Conservation (phyloP, 2,113 vertebrate species). For the Galbula dea region DNA sequence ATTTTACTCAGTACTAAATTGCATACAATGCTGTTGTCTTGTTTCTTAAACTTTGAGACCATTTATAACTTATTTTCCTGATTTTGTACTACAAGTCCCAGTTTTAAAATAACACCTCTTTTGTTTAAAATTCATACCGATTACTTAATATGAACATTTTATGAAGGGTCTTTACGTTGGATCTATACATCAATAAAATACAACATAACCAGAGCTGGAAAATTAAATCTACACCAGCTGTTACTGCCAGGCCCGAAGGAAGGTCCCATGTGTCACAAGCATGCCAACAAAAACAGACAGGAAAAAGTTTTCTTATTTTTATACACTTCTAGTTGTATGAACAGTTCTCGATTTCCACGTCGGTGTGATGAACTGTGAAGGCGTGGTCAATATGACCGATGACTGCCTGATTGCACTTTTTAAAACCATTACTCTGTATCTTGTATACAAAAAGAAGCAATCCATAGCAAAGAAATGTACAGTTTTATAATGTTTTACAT, state of each 20-base stretch:
- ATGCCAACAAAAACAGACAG: slow-evolving; percentile 83
- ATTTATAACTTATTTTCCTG: slow-evolving; percentile 71
- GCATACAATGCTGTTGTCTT: slow-evolving; percentile 78
- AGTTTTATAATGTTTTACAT: slow-evolving; percentile 75
- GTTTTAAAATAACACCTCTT: slow-evolving; percentile 78
- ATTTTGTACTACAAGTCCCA: slow-evolving; percentile 72
- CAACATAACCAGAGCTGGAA: slow-evolving; percentile 77
- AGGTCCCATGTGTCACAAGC: slow-evolving; percentile 79
- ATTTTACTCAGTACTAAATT: slow-evolving; percentile 89
- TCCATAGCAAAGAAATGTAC: slow-evolving; percentile 74
- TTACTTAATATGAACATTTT: slow-evolving; percentile 81
- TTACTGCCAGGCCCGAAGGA: slow-evolving; percentile 72
- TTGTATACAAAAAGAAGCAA: slow-evolving; percentile 76
- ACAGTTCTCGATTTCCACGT: slow-evolving; percentile 72
- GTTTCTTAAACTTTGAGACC: slow-evolving; percentile 79
- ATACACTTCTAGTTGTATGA: slow-evolving; percentile 72
- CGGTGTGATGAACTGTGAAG: slow-evolving; percentile 74
- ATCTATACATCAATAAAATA: slow-evolving; percentile 80
- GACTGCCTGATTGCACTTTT: slow-evolving; percentile 75
- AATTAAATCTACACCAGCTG: slow-evolving; percentile 73
- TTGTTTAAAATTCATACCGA: slow-evolving; percentile 75
- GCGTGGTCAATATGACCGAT: slow-evolving; percentile 88
- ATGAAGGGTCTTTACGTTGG: slow-evolving; percentile 77
- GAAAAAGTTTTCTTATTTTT: slow-evolving; percentile 70
- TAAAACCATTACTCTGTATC: slow-evolving; percentile 72